Conservation (phyloP, 2,797 vertebrate species). For the Crenichthys baileyi region DNA sequence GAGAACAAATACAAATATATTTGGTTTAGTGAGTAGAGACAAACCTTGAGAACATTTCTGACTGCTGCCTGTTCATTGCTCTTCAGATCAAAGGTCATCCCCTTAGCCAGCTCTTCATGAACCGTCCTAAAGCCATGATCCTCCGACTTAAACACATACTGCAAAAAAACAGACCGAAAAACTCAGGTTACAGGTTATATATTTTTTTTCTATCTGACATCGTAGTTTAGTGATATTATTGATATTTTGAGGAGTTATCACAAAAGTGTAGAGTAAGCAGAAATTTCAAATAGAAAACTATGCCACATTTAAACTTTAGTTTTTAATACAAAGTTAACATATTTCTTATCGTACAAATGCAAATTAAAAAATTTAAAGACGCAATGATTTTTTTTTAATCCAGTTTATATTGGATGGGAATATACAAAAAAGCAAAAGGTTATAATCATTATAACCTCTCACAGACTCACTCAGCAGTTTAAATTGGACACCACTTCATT, state of each 20-base stretch:
- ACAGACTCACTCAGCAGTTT: conserved; percentile 41
- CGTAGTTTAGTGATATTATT: neutral
- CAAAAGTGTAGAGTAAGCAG: neutral
- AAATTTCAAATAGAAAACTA: neutral
- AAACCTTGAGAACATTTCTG: conserved; percentile 91
- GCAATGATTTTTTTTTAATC: neutral
- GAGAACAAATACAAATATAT: neutral
- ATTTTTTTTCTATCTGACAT: neutral
- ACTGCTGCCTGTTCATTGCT: conserved; percentile 89
- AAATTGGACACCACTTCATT: conserved; percentile 51
- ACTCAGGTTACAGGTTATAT: neutral
- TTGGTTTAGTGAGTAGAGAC: conserved; percentile 6
- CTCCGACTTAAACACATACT: conserved; percentile 95
- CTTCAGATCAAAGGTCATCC: conserved; percentile 91
- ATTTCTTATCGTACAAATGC: neutral
- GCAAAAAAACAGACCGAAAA: conserved; percentile 15
- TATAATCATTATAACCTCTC: neutral
- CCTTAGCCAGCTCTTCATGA: conserved; percentile 94
- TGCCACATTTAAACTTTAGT: neutral
- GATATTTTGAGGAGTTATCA: neutral
- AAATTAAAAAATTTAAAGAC: neutral
- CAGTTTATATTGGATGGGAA: neutral
- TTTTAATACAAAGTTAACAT: neutral
- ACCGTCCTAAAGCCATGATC: conserved; percentile 89
- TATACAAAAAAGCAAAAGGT: conserved; percentile 12